Evolutionary conservation across 2,888 invertebrate species (phyloP).

Genomic region (Conistra vaccinii): DNA sequence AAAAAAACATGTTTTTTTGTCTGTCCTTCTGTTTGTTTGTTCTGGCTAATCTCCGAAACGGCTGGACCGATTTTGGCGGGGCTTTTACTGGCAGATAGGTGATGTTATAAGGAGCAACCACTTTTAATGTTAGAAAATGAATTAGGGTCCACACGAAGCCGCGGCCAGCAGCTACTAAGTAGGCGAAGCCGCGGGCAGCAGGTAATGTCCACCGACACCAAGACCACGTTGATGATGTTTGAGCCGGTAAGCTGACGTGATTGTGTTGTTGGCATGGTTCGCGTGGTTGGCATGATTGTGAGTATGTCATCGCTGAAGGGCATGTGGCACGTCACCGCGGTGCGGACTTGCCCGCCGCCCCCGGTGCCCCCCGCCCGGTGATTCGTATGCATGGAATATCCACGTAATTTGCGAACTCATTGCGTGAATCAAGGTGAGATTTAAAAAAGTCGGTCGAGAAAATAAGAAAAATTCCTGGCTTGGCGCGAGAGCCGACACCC

Average conservation of each 20-base stretch:
- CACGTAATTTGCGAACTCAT: constrained; percentile 82
- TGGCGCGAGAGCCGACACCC: constrained; percentile 13
- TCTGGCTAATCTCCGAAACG: too few species aligned
- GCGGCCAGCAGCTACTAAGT: too few species aligned
- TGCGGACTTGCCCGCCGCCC: background rate
- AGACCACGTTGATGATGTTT: background rate
- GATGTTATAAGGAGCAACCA: too few species aligned
- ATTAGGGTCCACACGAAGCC: too few species aligned
- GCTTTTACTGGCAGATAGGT: too few species aligned
- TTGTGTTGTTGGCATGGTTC: background rate
- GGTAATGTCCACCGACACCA: background rate
- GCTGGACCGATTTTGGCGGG: too few species aligned
- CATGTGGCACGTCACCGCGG: background rate
- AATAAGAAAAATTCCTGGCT: constrained; percentile 60
- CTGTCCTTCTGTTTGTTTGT: too few species aligned
- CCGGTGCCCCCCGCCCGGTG: constrained; percentile 7
- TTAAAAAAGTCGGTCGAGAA: constrained; percentile 72
- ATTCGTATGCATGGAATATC: constrained; percentile 84
- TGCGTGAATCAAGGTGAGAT: constrained; percentile 81
- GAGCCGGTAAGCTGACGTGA: background rate
- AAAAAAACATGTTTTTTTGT: too few species aligned
- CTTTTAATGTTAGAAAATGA: too few species aligned
- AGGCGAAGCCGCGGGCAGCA: too few species aligned
- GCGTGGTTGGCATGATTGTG: too few species aligned
- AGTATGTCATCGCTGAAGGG: too few species aligned